phyloP scores from a whole-genome alignment of 2,888 invertebrate genomes.

The Drosophila barbarae region DNA sequence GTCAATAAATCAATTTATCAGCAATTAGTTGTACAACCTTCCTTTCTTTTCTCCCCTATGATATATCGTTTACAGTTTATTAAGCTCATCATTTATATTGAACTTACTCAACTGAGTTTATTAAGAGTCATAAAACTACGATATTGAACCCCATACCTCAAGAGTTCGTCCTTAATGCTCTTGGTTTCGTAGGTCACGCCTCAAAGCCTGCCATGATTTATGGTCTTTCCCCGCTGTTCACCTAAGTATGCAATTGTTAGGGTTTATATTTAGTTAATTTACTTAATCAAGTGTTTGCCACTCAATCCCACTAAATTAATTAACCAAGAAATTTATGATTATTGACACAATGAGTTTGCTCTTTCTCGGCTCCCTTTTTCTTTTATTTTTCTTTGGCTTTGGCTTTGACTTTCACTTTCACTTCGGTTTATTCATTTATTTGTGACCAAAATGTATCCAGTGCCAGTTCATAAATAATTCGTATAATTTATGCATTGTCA shows the following conservation, averaged over 20 bases:
- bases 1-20: not conserved
- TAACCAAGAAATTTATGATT: conserved; percentile 67
- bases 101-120: not conserved
- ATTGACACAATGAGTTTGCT: conserved; percentile 35
- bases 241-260: conserved; percentile 24
- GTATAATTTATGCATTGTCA: conserved; percentile 68
- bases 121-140: not conserved
- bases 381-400: conserved; percentile 20
- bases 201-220: conserved; percentile 22
- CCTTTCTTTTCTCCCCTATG: too few relatives aligned
- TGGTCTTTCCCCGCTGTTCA: conserved; percentile 5
- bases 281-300: conserved; percentile 34
- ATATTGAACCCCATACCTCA: not conserved
- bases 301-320: conserved; percentile 59
- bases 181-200: conserved; percentile 23
- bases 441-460: conserved; percentile 45
- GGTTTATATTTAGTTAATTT: conserved; percentile 20
- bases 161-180: conserved; percentile 11
- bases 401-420: conserved; percentile 10
- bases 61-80: not conserved
- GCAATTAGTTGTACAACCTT: not conserved
- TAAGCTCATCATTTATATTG: conserved; percentile 1
- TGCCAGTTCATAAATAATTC: conserved; percentile 64
- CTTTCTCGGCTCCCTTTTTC: conserved; percentile 27
- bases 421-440: conserved; percentile 40